Percentiles rank a stretch among this genome's conserved stretches.
These are phyloP conservation scores for Philereme vetulata DNA, from an alignment of 2,888 invertebrate species.

Conservation along the genomic window DNA sequence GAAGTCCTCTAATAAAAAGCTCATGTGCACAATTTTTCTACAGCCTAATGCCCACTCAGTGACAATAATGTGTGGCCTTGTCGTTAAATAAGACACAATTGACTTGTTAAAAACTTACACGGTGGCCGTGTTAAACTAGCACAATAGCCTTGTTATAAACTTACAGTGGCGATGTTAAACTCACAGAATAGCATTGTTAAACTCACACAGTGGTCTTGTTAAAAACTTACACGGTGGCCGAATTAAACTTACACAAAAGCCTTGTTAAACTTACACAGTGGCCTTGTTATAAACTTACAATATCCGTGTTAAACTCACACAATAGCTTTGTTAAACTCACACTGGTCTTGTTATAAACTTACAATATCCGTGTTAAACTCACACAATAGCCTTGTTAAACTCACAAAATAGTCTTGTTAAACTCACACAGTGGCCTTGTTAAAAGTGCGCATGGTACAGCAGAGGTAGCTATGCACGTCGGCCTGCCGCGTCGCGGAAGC, in stretches of 20 bases:
- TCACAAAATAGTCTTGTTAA: slow-evolving; percentile 15
- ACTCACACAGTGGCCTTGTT: slow-evolving; percentile 66
- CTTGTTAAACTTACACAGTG: not conserved
- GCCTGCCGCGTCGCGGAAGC: slow-evolving; percentile 58
- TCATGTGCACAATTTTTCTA: too few relatives aligned
- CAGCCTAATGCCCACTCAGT: too few relatives aligned
- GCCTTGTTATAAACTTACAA: not conserved
- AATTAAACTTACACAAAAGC: too few relatives aligned
- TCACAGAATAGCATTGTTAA: not conserved
- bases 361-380: too few relatives aligned
- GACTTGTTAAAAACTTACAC: too few relatives aligned
- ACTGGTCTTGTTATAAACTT: slow-evolving; percentile 58
- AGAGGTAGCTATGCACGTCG: slow-evolving; percentile 73
- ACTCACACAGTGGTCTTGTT: not conserved
- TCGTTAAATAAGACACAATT: too few relatives aligned
- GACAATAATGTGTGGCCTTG: too few relatives aligned
- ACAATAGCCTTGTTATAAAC: not conserved
- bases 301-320: too few relatives aligned
- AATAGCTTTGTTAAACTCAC: too few relatives aligned
- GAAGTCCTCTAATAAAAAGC: too few relatives aligned
- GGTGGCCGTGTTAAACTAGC: too few relatives aligned
- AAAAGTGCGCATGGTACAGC: slow-evolving; percentile 73
- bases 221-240: not conserved
- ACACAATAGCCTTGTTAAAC: not conserved
- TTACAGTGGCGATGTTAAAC: not conserved